Percentiles rank a stretch among this genome's conserved stretches.
phyloP scores from a whole-genome alignment of 2,797 vertebrate species.

The Macroramphosus scolopax region DNA sequence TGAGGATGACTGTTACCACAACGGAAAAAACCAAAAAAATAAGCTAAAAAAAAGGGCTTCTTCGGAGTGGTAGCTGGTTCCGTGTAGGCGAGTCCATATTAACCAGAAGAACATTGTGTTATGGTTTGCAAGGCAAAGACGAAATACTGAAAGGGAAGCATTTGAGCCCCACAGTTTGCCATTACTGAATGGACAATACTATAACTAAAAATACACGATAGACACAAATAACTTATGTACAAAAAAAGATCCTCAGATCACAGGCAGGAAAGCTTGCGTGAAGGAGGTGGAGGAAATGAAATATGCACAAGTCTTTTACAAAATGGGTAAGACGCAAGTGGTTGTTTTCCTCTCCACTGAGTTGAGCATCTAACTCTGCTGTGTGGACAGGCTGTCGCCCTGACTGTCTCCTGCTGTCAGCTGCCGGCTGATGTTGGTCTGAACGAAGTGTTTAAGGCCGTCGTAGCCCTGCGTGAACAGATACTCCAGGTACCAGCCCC shows the following conservation, averaged over 20 bases:
- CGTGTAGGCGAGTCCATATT: constrained; percentile 3
- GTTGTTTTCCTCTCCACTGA: constrained; percentile 12
- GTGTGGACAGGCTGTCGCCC: constrained; percentile 5
- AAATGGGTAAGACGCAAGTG: constrained; percentile 3
- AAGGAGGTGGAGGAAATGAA: constrained; percentile 17
- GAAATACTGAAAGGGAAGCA: neutral
- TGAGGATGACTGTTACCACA: constrained; percentile 30
- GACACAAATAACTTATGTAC: constrained; percentile 59
- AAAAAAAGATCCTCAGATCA: constrained; percentile 30
- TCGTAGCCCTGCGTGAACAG: constrained; percentile 83
- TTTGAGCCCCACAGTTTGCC: neutral
- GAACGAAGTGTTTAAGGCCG: constrained; percentile 84
- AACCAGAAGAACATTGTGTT: neutral
- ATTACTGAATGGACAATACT: neutral
- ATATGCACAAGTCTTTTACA: constrained; percentile 69
- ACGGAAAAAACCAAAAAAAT: too few relatives aligned
- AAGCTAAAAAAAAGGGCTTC: constrained; percentile 1
- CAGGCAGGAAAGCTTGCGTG: constrained; percentile 9
- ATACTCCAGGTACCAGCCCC: constrained; percentile 90
- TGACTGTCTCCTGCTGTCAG: constrained; percentile 6
- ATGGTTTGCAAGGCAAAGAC: constrained; percentile 1
- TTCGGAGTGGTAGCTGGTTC: constrained; percentile 3
- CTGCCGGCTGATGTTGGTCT: constrained; percentile 75
- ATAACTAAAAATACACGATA: constrained; percentile 15
- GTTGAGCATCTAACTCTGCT: constrained; percentile 31